These are phyloP conservation scores for Siderastrea siderea DNA, from an alignment of 92 coral and sea anemone species.

Conservation along the genomic window DNA sequence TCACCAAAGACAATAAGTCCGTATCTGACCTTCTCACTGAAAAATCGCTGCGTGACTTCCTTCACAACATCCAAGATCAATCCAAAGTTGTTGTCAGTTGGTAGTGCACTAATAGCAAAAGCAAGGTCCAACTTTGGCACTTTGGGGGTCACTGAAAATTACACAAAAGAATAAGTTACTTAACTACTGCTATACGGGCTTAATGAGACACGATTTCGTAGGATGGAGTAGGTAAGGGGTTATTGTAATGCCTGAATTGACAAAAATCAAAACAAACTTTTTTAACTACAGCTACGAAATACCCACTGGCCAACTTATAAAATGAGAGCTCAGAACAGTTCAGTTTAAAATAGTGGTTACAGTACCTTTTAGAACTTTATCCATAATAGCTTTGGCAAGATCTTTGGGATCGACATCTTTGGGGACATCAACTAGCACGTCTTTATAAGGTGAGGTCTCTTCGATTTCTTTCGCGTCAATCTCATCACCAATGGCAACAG, in stretches of 20 bases:
- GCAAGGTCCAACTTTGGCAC: conserved; percentile 83
- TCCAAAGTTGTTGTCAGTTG: conserved; percentile 59
- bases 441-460: conserved; percentile 74
- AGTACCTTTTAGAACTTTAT: conserved; percentile 73
- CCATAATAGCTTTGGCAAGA: conserved; percentile 67
- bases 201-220: neutral
- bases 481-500: conserved; percentile 84
- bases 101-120: conserved; percentile 82
- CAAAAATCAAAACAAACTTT: neutral
- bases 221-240: too few species aligned
- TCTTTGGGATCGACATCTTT: conserved; percentile 65
- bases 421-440: conserved; percentile 62
- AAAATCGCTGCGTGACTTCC: conserved; percentile 74
- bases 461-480: conserved; percentile 68
- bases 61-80: conserved; percentile 79
- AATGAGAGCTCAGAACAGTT: neutral
- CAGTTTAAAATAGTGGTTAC: neutral
- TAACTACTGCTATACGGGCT: too few species aligned
- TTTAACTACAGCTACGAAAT: too few species aligned
- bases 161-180: neutral
- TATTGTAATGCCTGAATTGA: too few species aligned
- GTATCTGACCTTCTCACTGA: conserved; percentile 73
- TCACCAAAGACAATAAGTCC: conserved; percentile 88
- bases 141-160: conserved; percentile 67
- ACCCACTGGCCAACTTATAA: neutral